phyloP scores from a whole-genome alignment of 2,113 vertebrate genomes.

The Hippolais icterina region DNA sequence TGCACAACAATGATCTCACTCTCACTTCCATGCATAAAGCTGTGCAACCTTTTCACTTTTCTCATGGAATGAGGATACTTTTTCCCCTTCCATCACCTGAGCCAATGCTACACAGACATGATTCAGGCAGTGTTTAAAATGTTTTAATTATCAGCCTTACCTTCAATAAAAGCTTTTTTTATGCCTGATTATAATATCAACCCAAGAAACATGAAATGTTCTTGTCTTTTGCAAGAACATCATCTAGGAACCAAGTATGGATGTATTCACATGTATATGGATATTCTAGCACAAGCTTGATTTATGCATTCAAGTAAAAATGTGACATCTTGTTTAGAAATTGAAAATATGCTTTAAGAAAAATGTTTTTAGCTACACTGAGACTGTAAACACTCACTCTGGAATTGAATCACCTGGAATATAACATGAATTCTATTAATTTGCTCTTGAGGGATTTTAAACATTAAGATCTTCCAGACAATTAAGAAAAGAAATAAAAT shows the following conservation, averaged over 20 bases:
- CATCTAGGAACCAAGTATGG: background rate
- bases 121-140: background rate
- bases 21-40: background rate
- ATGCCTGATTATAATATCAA: background rate
- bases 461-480: background rate
- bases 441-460: background rate
- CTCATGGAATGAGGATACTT: background rate
- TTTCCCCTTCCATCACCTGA: background rate
- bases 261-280: background rate
- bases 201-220: background rate
- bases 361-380: background rate
- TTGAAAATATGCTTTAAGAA: background rate
- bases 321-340: background rate
- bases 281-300: background rate
- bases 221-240: background rate
- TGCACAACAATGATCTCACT: background rate
- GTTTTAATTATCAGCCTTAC: background rate
- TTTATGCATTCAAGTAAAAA: background rate
- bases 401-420: background rate
- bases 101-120: accelerated
- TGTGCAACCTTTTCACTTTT: background rate
- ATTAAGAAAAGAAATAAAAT: background rate
- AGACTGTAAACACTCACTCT: background rate
- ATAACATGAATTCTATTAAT: background rate
- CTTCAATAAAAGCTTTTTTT: background rate